Base-by-base conservation (phyloP, 2,888 invertebrate species). In the Lapara coniferarum region DNA sequence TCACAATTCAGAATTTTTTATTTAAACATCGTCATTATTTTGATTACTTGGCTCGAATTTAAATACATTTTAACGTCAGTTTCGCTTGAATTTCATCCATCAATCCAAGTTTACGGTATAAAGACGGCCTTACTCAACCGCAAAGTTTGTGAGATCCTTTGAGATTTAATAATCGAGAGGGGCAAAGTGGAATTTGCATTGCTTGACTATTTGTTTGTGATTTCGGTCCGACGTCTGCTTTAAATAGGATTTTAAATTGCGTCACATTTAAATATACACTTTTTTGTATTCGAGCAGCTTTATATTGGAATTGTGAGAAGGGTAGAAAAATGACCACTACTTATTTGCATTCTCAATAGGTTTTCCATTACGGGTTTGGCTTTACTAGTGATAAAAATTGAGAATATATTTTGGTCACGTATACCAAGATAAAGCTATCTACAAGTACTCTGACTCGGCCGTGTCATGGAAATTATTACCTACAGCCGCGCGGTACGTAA, bases 141-240 rank as follows among this genome's bases (percentile, higher is more conserved):
- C 69, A 55, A 66, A 69, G 66, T 69, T 66, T 66, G 51, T 12
- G 56, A 66, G 66, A 66, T 66, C 69, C 56, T 51, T 51, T 51
- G 66, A 69, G 56, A 69, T 66, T 69, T 66, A 66, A 66, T 66
- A 66, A 69, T 56, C 68, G 58, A 59, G 52, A 63, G 63, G 59
- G 46, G 44, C 10, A 19, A 55, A 10, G 56, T 13, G 19, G 37
- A 56, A 56, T 67, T 67, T 67, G 44, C 67, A 67, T 67, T 16
- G 37, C 46, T 14, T 12, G 59, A 46, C 59, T 63, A 63, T 63
- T 63, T 63, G 63, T 63, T 63, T 63, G 63, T 49, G 46, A 63
- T 63, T 63, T 63, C 10, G 51, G 19, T 19, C 63, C 46, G 51
- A 6, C 49, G 63, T 63, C 63, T 63, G 19, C 16, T 13, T 46